These are phyloP conservation scores for Acomys russatus DNA, from an alignment of 2,797 vertebrate species.

Conservation along the genomic window DNA sequence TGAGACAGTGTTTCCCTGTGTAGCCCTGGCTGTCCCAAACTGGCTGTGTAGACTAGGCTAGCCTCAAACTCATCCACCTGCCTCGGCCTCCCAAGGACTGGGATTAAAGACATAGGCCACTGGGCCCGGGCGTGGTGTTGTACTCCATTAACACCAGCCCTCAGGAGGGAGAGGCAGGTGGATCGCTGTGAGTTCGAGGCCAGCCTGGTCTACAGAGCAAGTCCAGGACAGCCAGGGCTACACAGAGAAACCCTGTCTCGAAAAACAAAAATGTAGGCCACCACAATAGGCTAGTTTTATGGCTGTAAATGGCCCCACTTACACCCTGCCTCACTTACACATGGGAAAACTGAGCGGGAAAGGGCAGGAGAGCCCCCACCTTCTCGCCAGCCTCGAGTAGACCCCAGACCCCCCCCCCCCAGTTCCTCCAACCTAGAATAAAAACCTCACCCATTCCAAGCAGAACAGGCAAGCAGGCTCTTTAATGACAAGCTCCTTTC, in stretches of 20 bases:
- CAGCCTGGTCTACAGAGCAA: too few relatives aligned
- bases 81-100: neutral
- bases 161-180: too few relatives aligned
- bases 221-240: too few relatives aligned
- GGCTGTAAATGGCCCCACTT: neutral
- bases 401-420: neutral
- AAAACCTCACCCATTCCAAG: neutral
- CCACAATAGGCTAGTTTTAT: neutral
- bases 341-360: neutral
- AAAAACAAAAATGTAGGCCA: too few relatives aligned
- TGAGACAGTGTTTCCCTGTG: neutral
- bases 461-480: neutral
- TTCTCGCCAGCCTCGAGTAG: neutral
- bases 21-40: neutral
- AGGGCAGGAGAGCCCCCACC: too few relatives aligned
- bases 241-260: too few relatives aligned
- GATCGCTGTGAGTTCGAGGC: too few relatives aligned
- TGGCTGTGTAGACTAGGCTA: neutral
- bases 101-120: neutral
- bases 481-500: constrained; percentile 35
- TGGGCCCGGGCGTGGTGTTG: too few relatives aligned
- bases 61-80: neutral
- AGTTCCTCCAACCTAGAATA: neutral
- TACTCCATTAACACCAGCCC: too few relatives aligned
- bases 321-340: neutral